Percentiles rank a stretch among this genome's conserved stretches.
Conservation (phyloP, 2,797 vertebrate genomes). For the Alcedo quadribrachys region DNA sequence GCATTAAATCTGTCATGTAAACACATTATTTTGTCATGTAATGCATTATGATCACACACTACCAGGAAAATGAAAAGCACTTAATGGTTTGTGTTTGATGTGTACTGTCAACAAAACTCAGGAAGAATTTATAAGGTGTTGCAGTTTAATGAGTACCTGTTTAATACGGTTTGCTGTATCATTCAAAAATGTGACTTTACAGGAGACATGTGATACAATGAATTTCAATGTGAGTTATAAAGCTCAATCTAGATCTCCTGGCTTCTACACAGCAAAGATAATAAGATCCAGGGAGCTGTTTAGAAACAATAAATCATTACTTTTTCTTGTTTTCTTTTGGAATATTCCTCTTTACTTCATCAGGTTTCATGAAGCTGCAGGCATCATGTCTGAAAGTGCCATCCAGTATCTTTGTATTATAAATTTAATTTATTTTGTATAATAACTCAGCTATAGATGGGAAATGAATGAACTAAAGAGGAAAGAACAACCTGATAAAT, state of each 20-base stretch:
- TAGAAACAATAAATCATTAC: constrained; percentile 32
- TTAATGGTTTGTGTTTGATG: constrained; percentile 55
- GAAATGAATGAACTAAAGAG: not conserved
- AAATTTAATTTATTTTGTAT: not conserved
- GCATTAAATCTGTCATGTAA: constrained; percentile 64
- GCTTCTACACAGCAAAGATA: constrained; percentile 10
- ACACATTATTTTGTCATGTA: constrained; percentile 65
- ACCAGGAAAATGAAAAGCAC: constrained; percentile 52
- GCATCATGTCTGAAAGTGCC: not conserved
- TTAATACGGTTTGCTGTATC: constrained; percentile 27
- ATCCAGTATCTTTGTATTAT: not conserved
- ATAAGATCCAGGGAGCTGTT: constrained; percentile 45
- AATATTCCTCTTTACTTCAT: constrained; percentile 42
- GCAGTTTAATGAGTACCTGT: constrained; percentile 47
- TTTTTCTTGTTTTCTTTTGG: constrained; percentile 21
- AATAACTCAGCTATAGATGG: not conserved
- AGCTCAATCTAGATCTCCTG: constrained; percentile 14
- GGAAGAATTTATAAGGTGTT: constrained; percentile 36
- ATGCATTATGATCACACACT: constrained; percentile 43
- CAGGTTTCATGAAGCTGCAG: constrained; percentile 46
- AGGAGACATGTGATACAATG: constrained; percentile 9
- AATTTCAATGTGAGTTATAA: constrained; percentile 57
- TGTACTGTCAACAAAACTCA: constrained; percentile 50
- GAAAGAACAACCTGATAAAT: not conserved
- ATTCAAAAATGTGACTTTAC: constrained; percentile 38